Percentiles rank a stretch among this genome's conserved stretches.
Conservation (phyloP, 2,797 vertebrate species). For the Stomatorhinus walkeri region DNA sequence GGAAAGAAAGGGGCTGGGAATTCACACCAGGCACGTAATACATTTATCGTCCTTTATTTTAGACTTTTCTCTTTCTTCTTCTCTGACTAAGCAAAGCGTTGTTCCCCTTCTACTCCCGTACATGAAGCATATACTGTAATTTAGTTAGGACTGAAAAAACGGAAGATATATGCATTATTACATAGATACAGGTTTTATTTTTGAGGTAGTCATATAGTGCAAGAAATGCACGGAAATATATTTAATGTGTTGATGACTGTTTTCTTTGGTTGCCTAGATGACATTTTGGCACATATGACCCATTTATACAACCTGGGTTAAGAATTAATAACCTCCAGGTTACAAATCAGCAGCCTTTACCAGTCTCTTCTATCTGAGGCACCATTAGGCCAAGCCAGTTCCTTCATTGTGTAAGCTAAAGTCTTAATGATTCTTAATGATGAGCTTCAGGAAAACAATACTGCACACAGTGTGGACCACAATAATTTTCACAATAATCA, state of each 20-base stretch:
- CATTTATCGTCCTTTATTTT: background rate
- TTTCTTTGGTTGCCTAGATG: background rate
- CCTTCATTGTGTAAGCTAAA: background rate
- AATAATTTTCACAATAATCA: background rate
- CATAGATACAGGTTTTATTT: background rate
- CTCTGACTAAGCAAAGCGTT: background rate
- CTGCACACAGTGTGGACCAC: background rate
- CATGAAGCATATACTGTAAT: background rate
- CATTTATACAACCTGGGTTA: background rate
- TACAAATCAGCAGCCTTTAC: background rate
- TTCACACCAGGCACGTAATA: constrained; percentile 59
- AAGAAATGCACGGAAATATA: background rate
- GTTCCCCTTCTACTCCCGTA: background rate
- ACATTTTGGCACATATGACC: background rate
- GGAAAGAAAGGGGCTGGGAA: constrained; percentile 72
- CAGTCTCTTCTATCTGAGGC: background rate
- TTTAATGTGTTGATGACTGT: background rate
- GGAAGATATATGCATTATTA: background rate
- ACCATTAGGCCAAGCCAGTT: background rate
- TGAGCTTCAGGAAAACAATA: background rate
- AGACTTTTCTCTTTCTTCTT: background rate
- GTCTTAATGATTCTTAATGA: background rate
- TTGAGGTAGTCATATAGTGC: background rate
- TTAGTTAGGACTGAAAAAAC: background rate
- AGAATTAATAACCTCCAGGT: background rate